These are phyloP conservation scores for Micrasema minimum DNA, from an alignment of 1,140 invertebrate species.

Conservation along the genomic window DNA sequence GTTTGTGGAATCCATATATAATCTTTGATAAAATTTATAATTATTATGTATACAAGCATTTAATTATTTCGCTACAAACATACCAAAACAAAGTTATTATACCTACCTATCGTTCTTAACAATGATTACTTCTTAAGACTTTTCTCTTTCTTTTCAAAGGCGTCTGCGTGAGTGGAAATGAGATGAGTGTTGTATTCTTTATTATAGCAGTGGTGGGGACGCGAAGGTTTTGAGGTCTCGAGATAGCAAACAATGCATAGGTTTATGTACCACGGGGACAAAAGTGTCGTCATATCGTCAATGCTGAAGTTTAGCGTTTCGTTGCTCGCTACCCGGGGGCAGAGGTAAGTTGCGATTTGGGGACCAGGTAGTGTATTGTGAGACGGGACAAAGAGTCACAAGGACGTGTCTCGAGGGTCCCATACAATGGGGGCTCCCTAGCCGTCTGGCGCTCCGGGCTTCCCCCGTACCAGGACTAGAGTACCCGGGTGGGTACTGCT, in stretches of 20 bases:
- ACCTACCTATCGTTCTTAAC: no score
- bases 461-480: constrained; percentile 22
- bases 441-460: constrained; percentile 26
- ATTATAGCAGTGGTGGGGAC: constrained; percentile 13
- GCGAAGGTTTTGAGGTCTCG: constrained; percentile 6
- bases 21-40: no score
- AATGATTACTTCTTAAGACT: no score
- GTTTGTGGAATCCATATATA: no score
- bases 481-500: not conserved
- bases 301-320: constrained; percentile 1
- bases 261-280: not conserved
- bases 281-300: not conserved
- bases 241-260: not conserved
- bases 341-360: not conserved
- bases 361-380: constrained; percentile 22
- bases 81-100: no score
- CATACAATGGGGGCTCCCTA: constrained; percentile 37
- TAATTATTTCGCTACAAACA: no score
- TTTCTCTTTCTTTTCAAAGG: constrained; percentile 8
- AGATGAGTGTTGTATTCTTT: constrained; percentile 30
- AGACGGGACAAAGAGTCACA: constrained; percentile 40
- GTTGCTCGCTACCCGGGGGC: constrained; percentile 6
- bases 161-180: constrained; percentile 1
- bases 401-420: constrained; percentile 49
- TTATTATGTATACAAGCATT: no score